phyloP scores from a whole-genome alignment of 2,888 invertebrate genomes.

The Erpobdella octoculata region DNA sequence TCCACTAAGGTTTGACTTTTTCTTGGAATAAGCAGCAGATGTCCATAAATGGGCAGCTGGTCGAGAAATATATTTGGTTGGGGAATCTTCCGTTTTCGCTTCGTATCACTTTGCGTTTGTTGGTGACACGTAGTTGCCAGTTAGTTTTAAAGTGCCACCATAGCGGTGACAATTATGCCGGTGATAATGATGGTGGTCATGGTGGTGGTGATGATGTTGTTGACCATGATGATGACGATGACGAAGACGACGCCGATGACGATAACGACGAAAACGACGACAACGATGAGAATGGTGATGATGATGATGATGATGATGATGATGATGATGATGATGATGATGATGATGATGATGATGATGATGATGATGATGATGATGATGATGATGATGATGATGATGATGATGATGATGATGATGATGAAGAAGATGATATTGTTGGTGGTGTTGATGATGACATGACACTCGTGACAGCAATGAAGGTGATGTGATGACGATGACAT shows the following conservation, averaged over 20 bases:
- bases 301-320: slow-evolving; percentile 7
- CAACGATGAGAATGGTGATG: too few relatives aligned
- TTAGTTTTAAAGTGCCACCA: not conserved
- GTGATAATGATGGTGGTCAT: slow-evolving; percentile 18
- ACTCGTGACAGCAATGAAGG: too few relatives aligned
- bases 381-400: slow-evolving; percentile 1
- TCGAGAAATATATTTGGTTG: too few relatives aligned
- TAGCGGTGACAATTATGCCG: not conserved
- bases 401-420: not conserved
- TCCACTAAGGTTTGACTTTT: too few relatives aligned
- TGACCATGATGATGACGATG: not conserved
- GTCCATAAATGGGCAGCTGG: too few relatives aligned
- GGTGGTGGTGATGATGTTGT: slow-evolving; percentile 13
- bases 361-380: slow-evolving; percentile 14
- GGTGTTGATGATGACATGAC: too few relatives aligned
- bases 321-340: not conserved
- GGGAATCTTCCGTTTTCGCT: too few relatives aligned
- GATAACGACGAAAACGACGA: too few relatives aligned
- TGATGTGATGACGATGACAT: too few relatives aligned
- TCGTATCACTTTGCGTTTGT: not conserved
- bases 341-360: not conserved
- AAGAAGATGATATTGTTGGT: too few relatives aligned
- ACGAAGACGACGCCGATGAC: not conserved
- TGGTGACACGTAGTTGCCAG: not conserved
- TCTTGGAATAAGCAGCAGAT: too few relatives aligned